Evolutionary conservation across 2,797 vertebrate species (phyloP).

Genomic region (Denticeps clupeoides): DNA sequence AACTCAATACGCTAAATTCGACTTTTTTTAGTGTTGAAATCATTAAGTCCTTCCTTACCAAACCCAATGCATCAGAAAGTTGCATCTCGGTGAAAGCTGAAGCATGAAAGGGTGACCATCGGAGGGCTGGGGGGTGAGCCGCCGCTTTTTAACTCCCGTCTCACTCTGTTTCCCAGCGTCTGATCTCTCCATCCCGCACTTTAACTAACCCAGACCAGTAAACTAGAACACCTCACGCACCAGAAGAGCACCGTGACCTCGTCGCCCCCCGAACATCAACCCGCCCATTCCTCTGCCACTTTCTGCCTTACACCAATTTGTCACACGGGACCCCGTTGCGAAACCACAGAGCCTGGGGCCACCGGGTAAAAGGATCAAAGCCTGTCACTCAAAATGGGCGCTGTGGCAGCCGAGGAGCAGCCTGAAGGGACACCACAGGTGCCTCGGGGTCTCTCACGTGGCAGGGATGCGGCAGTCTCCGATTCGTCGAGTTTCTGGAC

Average conservation of each 20-base stretch:
- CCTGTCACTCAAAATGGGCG: background rate
- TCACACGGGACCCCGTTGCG: slow-evolving; percentile 43
- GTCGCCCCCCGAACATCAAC: slow-evolving; percentile 57
- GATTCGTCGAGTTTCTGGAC: no score
- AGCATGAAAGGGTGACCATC: background rate
- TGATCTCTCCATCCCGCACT: background rate
- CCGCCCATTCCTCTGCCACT: slow-evolving; percentile 51
- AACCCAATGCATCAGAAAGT: background rate
- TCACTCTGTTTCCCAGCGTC: background rate
- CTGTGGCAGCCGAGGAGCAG: no score
- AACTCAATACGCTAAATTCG: no score
- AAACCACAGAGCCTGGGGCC: background rate
- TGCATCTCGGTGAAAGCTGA: background rate
- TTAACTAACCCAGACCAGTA: no score
- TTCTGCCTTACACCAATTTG: slow-evolving; percentile 63
- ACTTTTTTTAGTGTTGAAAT: no score
- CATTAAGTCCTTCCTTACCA: no score
- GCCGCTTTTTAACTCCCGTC: no score
- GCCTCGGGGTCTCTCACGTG: no score
- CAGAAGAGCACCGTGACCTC: slow-evolving; percentile 49
- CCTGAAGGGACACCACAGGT: no score
- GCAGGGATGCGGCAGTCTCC: no score
- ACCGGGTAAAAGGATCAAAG: background rate
- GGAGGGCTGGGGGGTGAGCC: background rate
- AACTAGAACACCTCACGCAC: slow-evolving; percentile 28